Evolutionary conservation across 2,113 vertebrate genomes (phyloP), one percentile per base, ranked within the genome.

Genomic region (Elachura formosa): DNA sequence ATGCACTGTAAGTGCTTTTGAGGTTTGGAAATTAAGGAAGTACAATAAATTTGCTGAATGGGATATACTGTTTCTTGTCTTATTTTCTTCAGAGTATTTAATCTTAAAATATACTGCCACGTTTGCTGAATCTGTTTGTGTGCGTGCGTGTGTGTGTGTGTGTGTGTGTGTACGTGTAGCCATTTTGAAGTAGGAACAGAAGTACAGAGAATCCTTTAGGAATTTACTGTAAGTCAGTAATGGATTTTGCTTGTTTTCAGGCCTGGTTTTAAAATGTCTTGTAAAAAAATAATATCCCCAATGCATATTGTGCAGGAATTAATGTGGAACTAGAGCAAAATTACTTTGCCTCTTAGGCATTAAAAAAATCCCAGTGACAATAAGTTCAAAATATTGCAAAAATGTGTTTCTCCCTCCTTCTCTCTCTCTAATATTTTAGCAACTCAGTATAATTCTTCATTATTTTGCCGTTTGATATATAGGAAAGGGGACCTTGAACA

Each of bases 221-320:
- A 96, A 96, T 97, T 96, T 96, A 93, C 92, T 90, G 63, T 96
- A 96, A 94, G 90, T 87, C 96, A 84, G 93, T 97, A 97, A 97
- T 97, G 97, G 96, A 97, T 97, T 97, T 97, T 96, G 66, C 97
- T 96, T 97, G 94, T 96, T 96, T 97, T 96, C 84, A 74, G 82
- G 78, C 82, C 93, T 40, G 52, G 82, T 90, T 96, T 96, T 96
- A 96, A 97, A 97, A 96, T 5, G 79, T 93, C 93, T 96, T 95
- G 84, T 96, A 94, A 97, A 97, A 97, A 96, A 96, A 80, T 80
- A 93, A 96, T 94, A 95, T 94, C 96, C 93, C 96, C 82, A 75
- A 93, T 94, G 97, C 89, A 96, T 96, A 94, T 94, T 97, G 93
- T 90, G 76, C 76, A 77, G 77, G 76, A 96, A 96, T 96, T 97